Conservation (phyloP, 2,888 invertebrate genomes). For the Lasioglossum lativentre region DNA sequence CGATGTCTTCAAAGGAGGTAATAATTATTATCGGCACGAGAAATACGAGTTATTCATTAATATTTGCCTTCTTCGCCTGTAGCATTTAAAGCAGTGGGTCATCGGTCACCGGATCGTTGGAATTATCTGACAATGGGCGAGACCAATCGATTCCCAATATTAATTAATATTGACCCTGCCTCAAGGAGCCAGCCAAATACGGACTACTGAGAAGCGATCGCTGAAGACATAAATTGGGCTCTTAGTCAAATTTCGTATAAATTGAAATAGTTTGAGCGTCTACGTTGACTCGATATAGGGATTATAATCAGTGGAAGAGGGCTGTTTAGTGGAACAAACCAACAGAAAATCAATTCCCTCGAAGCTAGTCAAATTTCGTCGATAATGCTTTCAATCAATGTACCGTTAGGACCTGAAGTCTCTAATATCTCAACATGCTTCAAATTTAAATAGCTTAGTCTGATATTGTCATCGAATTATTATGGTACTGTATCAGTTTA, state of each 20-base stretch:
- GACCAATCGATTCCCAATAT: slow-evolving; percentile 23
- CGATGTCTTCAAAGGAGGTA: background rate
- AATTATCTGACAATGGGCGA: background rate
- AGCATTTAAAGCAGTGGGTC: background rate
- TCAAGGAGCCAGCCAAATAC: background rate
- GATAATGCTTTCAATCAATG: background rate
- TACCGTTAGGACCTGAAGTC: background rate
- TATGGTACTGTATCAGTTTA: too few relatives aligned
- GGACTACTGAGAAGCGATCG: slow-evolving; percentile 3
- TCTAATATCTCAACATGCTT: background rate
- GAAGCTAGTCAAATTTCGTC: background rate
- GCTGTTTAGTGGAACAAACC: background rate
- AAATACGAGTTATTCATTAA: background rate
- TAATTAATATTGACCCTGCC: slow-evolving; percentile 37
- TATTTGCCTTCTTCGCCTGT: background rate
- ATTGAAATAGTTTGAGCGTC: slow-evolving; percentile 36
- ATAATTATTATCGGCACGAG: background rate
- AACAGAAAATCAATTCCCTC: background rate
- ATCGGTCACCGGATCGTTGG: background rate
- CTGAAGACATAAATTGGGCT: background rate
- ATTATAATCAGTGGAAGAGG: background rate
- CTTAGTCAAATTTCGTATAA: slow-evolving; percentile 18
- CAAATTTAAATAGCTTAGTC: too few relatives aligned
- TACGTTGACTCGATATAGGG: background rate
- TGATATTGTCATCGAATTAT: too few relatives aligned